A percentile compares a stretch with the other conserved stretches of the same genome.
phyloP scores from a whole-genome alignment of 2,797 vertebrate species.

The Columba guinea region DNA sequence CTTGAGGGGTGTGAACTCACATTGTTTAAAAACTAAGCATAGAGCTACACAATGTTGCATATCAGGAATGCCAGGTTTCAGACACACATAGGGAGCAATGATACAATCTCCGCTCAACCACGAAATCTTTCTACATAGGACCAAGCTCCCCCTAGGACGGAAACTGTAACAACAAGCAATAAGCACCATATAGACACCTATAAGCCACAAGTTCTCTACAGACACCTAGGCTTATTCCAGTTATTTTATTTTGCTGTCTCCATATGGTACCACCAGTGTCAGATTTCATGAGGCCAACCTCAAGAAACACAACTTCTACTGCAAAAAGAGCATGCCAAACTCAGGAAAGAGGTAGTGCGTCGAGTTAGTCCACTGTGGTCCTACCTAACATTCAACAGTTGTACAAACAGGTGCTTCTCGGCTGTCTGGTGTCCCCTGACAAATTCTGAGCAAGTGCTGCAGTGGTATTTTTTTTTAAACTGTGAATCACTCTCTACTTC shows the following conservation, averaged over 20 bases:
- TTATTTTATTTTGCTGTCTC: background rate
- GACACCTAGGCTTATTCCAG: background rate
- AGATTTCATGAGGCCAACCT: background rate
- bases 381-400: background rate
- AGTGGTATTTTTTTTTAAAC: background rate
- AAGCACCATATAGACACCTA: background rate
- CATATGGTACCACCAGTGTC: background rate
- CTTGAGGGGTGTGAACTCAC: background rate
- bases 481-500: background rate
- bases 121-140: background rate
- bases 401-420: background rate
- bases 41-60: background rate
- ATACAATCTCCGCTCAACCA: background rate
- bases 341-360: background rate
- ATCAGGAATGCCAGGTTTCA: background rate
- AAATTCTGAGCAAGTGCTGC: background rate
- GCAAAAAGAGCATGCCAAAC: rapidly evolving
- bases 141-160: background rate
- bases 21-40: background rate
- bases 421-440: background rate
- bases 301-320: background rate
- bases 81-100: background rate
- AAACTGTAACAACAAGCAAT: background rate
- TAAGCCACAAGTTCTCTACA: background rate
- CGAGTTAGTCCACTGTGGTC: rapidly evolving